Base-by-base conservation (phyloP, 2,797 vertebrate species). In the Nyctalus aviator region DNA sequence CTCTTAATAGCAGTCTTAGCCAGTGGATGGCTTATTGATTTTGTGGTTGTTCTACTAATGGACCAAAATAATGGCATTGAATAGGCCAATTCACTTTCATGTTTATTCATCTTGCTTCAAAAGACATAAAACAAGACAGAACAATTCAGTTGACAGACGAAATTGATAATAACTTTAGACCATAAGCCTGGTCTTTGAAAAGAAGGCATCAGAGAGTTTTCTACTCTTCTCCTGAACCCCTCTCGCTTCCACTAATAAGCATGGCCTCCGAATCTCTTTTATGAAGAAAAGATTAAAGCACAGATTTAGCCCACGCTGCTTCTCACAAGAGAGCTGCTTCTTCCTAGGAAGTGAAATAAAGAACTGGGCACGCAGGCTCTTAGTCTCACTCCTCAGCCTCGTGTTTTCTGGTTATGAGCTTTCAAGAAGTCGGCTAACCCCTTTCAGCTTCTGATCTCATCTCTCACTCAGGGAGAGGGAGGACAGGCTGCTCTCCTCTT, bases 31-130 rank as follows among this genome's bases (percentile, higher is more conserved):
- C n/a, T 78, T 90, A 62, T 91, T 93, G 83, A 72, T 69, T 68
- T 76, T 30, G 15, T 8, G 3, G 6, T 44, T 66, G 11, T 76
- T 32, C 44, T 25, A 18, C 41, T 82, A 88, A 91, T 84, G 83
- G 59, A 73, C 46, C 18, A 23, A 83, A 83, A 66, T 41, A 81
- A 84, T 37, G 25, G 35, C 68, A 44, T 46, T 53, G 84, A 82
- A 64, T 35, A 82, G 55, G 50, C 62, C 77, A 83, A 50, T 64
- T 93, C 57, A 35, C 46, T 93, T 89, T 94, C 53, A 55, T 57
- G 86, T 69, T 76, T 93, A 44, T 94, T 94, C 41, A 46, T 91
- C 66, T 88, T 91, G 88, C 77, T 90, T 96, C 88, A 86, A 91
- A 95, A 90, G 79, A 76, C 32, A 55, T 64, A 75, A 96, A 91